These are phyloP conservation scores for Teinopalpus imperialis DNA, from an alignment of 2,888 invertebrate genomes.

Conservation along the genomic window DNA sequence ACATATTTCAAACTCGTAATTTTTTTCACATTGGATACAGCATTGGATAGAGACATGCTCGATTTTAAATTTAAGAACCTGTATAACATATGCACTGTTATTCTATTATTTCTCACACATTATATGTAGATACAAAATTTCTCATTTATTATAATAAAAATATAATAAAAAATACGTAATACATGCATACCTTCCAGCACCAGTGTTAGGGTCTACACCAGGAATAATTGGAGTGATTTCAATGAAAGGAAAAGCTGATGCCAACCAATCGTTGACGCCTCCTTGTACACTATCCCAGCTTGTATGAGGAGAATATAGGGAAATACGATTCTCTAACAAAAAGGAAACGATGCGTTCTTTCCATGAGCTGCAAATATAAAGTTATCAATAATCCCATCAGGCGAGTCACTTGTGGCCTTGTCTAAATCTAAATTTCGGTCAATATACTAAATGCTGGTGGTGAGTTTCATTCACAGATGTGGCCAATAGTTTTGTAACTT, in stretches of 20 bases:
- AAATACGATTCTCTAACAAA: conserved; percentile 92
- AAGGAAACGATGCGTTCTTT: conserved; percentile 90
- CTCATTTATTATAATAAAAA: too few species aligned
- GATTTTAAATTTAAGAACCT: conserved; percentile 52
- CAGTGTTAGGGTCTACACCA: conserved; percentile 60
- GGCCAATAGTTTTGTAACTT: too few species aligned
- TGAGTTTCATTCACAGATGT: too few species aligned
- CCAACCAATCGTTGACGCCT: conserved; percentile 97
- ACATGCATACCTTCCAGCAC: conserved; percentile 70
- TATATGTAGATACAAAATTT: too few species aligned
- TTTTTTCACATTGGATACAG: conserved; percentile 85
- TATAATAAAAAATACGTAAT: too few species aligned
- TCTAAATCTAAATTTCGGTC: too few species aligned
- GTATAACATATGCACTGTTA: conserved; percentile 32
- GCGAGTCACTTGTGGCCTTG: too few species aligned
- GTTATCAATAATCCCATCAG: too few species aligned
- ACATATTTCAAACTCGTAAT: conserved; percentile 86
- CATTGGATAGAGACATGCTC: conserved; percentile 74
- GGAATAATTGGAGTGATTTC: conserved; percentile 62
- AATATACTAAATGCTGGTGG: too few species aligned
- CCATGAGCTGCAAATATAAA: conserved; percentile 77
- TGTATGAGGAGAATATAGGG: conserved; percentile 96
- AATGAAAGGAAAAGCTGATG: conserved; percentile 81
- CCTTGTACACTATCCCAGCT: conserved; percentile 91
- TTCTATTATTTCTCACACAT: too few species aligned